Evolutionary conservation across 2,888 invertebrate species (phyloP), one percentile per base, ranked within the genome.

Genomic region (Cantharis rustica): DNA sequence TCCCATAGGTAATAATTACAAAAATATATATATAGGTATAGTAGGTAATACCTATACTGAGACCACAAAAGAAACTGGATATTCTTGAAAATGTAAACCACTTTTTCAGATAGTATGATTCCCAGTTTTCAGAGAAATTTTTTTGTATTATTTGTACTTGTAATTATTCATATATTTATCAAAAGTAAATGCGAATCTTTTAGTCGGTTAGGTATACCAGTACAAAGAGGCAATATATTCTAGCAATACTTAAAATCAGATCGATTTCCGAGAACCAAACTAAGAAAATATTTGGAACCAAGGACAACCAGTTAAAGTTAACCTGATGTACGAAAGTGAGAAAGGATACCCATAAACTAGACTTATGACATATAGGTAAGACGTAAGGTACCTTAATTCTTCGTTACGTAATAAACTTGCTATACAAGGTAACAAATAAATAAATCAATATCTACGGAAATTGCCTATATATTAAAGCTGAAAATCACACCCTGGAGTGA

Each of bases 221-320:
- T 47, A n/a, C 47, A 47, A n/a, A n/a, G n/a, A 47, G n/a, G 7
- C 7, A 47, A n/a, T 47, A n/a, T 47, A n/a, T 47, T 47, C 47
- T 47, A 47, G 47, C 47, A 47, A 47, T 31, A n/a, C 7, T 47
- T 47, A 47, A 47, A 47, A 47, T 47, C n/a, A 72, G 68, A 76
- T 73, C 71, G 70, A 71, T 76, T 76, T 76, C 76, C 27, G 17
- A 71, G 76, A 76, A 76, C 61, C 20, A 73, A 73, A 69, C 64
- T 64, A 69, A 71, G 71, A 74, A 77, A 77, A 74, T 77, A 77
- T 77, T 77, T 71, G 71, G 74, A 74, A 74, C 77, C 79, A 79
- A 79, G 79, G 79, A 77, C 77, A 72, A 79, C 79, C 69, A 71
- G 75, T 75, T 68, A 26, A 66, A 17, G 9, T 68, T 72, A 68